phyloP scores from a whole-genome alignment of 2,888 invertebrate species.

The Apodemia zela region DNA sequence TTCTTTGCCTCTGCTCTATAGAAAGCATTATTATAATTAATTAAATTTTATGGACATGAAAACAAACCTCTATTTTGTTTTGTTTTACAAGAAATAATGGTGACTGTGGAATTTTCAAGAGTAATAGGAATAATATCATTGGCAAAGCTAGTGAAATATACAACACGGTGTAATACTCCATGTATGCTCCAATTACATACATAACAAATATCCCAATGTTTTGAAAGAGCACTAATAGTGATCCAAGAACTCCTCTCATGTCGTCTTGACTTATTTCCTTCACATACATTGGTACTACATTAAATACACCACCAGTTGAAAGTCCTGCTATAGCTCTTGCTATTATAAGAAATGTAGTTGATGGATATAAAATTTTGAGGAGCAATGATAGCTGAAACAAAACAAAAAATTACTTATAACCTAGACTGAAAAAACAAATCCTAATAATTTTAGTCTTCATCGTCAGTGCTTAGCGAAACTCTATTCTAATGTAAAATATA shows the following conservation, averaged over 20 bases:
- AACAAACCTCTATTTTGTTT: constrained; percentile 21
- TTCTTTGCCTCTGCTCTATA: too few relatives aligned
- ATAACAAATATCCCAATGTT: constrained; percentile 23
- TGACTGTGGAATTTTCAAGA: constrained; percentile 19
- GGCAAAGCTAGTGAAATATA: constrained; percentile 11
- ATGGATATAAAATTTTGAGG: constrained; percentile 9
- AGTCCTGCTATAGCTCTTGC: constrained; percentile 13
- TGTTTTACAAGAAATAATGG: constrained; percentile 21
- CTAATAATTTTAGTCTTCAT: too few relatives aligned
- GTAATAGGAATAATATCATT: constrained; percentile 7
- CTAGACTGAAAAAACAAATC: too few relatives aligned
- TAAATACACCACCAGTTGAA: constrained; percentile 21
- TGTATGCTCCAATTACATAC: constrained; percentile 24
- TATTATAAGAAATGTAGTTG: neutral
- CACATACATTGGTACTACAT: constrained; percentile 19
- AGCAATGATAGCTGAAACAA: constrained; percentile 20
- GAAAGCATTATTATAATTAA: too few relatives aligned
- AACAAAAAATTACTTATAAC: neutral
- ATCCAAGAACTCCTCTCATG: constrained; percentile 23
- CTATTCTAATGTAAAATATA: too few relatives aligned
- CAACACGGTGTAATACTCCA: constrained; percentile 20
- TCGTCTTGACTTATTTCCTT: constrained; percentile 27
- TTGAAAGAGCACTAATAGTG: constrained; percentile 20
- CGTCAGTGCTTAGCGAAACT: too few relatives aligned
- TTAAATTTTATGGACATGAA: neutral